These are phyloP conservation scores for Anolis apletophallus DNA, from an alignment of 2,797 vertebrate species.

Conservation along the genomic window DNA sequence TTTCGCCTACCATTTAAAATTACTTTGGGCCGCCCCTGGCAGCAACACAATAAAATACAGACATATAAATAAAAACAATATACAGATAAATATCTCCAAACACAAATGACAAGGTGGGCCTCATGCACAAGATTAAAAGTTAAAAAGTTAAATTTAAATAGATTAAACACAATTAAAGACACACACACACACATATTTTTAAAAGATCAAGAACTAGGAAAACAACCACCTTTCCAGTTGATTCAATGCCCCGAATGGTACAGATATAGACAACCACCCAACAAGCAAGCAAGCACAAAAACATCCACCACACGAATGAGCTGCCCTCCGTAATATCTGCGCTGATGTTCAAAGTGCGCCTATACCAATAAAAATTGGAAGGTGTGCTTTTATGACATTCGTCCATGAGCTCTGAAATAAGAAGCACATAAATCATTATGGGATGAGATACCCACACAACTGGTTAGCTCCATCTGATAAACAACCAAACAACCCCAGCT, in stretches of 20 bases:
- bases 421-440: not conserved
- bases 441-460: not conserved
- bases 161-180: no score
- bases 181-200: no score
- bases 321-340: slow-evolving; percentile 77
- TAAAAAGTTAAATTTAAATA: no score
- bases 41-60: no score
- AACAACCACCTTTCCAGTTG: slow-evolving; percentile 86
- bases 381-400: slow-evolving; percentile 87
- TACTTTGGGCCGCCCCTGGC: no score
- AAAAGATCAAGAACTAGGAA: not conserved
- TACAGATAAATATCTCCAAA: no score
- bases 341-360: slow-evolving; percentile 88
- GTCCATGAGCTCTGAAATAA: slow-evolving; percentile 75
- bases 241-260: slow-evolving; percentile 88
- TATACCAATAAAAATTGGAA: slow-evolving; percentile 93
- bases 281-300: slow-evolving; percentile 81
- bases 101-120: no score
- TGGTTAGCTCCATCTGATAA: not conserved
- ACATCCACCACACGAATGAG: slow-evolving; percentile 84
- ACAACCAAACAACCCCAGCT: not conserved
- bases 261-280: slow-evolving; percentile 89
- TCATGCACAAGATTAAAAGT: no score
- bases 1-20: no score
- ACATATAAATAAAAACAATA: no score